Conservation (phyloP, 2,888 invertebrate species). For the Apodemia duryi region DNA sequence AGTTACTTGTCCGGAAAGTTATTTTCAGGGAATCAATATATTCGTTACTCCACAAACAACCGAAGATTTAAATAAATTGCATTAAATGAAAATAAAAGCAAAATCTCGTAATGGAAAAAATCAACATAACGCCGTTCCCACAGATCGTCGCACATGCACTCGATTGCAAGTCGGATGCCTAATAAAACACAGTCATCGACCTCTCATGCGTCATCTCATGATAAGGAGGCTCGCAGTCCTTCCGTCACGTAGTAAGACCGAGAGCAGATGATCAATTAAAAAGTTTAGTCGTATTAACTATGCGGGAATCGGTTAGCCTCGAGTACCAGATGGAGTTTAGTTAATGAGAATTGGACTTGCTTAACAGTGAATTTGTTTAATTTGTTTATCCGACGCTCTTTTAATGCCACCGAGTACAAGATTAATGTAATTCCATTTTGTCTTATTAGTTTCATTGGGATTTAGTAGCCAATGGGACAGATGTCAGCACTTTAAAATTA, state of each 20-base stretch:
- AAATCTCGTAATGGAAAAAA: slow-evolving; percentile 25
- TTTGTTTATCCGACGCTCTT: slow-evolving; percentile 12
- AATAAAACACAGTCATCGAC: slow-evolving; percentile 72
- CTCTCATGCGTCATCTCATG: slow-evolving; percentile 66
- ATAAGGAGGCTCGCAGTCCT: slow-evolving; percentile 55
- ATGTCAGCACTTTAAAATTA: slow-evolving; percentile 4
- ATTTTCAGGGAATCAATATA: too few relatives aligned
- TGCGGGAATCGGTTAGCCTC: slow-evolving; percentile 60
- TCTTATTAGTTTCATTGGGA: slow-evolving; percentile 6
- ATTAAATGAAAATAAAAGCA: slow-evolving; percentile 27
- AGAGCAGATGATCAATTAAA: slow-evolving; percentile 76
- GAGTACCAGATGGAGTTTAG: slow-evolving; percentile 59
- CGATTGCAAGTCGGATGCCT: slow-evolving; percentile 39
- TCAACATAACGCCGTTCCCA: slow-evolving; percentile 59
- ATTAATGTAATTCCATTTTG: slow-evolving; percentile 5
- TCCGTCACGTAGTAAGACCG: slow-evolving; percentile 50
- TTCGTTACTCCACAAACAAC: not conserved
- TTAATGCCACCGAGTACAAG: slow-evolving; percentile 1
- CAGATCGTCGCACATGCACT: slow-evolving; percentile 51
- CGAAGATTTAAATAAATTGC: not conserved
- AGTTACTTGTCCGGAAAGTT: too few relatives aligned
- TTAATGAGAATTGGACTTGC: slow-evolving; percentile 22
- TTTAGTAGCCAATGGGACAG: slow-evolving; percentile 4
- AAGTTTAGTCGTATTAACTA: slow-evolving; percentile 69
- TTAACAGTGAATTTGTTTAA: slow-evolving; percentile 51